Base-by-base conservation (phyloP, 2,113 vertebrate genomes). In the Actenoides hombroni region DNA sequence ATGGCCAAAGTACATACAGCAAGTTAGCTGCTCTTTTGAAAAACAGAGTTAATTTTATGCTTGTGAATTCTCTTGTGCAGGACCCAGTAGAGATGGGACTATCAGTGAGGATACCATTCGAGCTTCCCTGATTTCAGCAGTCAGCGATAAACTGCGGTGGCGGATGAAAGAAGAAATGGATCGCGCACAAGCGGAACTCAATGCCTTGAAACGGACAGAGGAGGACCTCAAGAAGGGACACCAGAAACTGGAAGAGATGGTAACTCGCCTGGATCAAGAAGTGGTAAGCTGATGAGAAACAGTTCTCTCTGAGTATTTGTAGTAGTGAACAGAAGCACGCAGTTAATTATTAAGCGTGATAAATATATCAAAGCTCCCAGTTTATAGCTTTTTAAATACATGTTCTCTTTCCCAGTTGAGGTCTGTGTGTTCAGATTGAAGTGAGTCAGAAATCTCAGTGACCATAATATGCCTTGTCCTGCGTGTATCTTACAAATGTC, bases 141-240 rank as follows among this genome's bases (percentile, higher is more conserved):
- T 99, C 93, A 99, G 99, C 11, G 99, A 99, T 96, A 99, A 99
- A 78, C 97, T 99, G 89, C 98, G 99, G 85, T 99, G 99, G 99
- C 98, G 99, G 76, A 99, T 99, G 99, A 99, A 99, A 85, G 99
- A 99, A 94, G 99, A 99, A 97, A 99, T 99, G 99, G 99, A 99
- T 97, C 98, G 99, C 35, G 99, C 99, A 2, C 99, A 99, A 63
- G 99, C 99, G 1, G 99, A 99, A 90, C 98, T 99, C 92, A 99
- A 99, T 26, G 99, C 99, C 44, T 97, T 99, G 88, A 99, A 99
- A 96, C 97, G 99, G 51, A 99, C 99, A 3, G 99, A 99, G 53
- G 99, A 99, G 94, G 99, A 99, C 96, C 96, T 99, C 93, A 99
- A 99, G 93, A 99, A 99, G 83, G 99, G 99, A 21, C 99, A 99